These are phyloP conservation scores for Myrmophylax atrothorax DNA, from an alignment of 2,113 vertebrate genomes.

Conservation along the genomic window DNA sequence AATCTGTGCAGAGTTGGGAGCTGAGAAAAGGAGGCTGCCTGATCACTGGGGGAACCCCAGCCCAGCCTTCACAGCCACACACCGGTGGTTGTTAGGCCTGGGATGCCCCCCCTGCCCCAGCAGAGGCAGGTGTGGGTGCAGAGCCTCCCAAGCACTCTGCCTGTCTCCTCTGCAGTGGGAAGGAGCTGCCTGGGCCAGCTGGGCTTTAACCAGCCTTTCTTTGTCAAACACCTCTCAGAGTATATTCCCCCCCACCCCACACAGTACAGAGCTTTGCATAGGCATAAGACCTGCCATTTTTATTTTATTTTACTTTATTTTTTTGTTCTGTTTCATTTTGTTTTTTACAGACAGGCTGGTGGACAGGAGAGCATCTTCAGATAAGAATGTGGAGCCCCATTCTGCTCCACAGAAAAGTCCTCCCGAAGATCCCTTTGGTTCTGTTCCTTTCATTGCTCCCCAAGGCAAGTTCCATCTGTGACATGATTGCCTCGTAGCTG, in stretches of 20 bases:
- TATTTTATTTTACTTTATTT: slow-evolving; percentile 79
- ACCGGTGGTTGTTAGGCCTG: not conserved
- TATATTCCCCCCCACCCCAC: not conserved
- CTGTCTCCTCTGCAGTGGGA: not conserved
- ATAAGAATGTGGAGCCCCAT: slow-evolving; percentile 74
- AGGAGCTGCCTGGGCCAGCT: not conserved
- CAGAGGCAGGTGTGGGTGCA: not conserved
- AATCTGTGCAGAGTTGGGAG: not conserved
- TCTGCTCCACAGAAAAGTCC: slow-evolving; percentile 76
- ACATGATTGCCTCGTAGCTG: slow-evolving; percentile 17
- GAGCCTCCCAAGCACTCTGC: not conserved
- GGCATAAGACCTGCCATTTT: slow-evolving; percentile 48
- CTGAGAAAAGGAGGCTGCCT: rapidly evolving
- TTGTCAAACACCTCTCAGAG: not conserved
- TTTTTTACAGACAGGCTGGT: slow-evolving; percentile 86
- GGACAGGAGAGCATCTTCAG: slow-evolving; percentile 81
- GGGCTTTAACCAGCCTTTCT: not conserved
- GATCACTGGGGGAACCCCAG: rapidly evolving
- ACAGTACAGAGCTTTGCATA: not conserved
- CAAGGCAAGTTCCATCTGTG: slow-evolving; percentile 91
- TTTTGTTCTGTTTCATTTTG: slow-evolving; percentile 77
- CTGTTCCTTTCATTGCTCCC: slow-evolving; percentile 91
- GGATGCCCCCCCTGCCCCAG: not conserved
- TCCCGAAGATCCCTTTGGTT: slow-evolving; percentile 93
- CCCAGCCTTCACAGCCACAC: not conserved